These are phyloP conservation scores for Pituophis catenifer DNA, from an alignment of 2,113 vertebrate species.

Conservation along the genomic window DNA sequence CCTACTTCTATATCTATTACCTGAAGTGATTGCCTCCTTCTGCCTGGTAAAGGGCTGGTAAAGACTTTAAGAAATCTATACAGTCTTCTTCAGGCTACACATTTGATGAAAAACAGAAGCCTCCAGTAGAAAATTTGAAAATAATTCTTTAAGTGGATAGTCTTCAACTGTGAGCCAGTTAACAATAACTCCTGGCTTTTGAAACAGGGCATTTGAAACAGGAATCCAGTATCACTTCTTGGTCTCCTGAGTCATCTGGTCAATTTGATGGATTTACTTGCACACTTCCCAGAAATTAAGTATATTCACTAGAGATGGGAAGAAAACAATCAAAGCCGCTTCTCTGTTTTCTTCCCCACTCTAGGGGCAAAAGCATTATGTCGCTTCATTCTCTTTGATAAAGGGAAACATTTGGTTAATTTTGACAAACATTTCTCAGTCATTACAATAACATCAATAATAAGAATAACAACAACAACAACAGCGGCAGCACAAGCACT, in stretches of 20 bases:
- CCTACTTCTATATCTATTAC: not conserved
- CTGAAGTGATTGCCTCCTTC: not conserved
- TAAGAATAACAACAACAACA: not conserved
- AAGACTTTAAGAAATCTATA: not conserved
- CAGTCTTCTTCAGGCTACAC: not conserved
- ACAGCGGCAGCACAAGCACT: conserved; percentile 5
- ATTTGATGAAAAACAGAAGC: not conserved
- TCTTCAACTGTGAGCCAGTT: conserved; percentile 44
- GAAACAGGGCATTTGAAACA: conserved; percentile 31
- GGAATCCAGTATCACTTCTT: conserved; percentile 37
- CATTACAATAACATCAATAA: not conserved
- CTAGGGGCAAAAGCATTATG: conserved; percentile 27
- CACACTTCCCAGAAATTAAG: conserved; percentile 55
- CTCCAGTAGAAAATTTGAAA: not conserved
- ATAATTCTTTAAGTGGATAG: conserved; percentile 30
- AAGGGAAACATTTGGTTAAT: conserved; percentile 46
- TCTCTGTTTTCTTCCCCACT: not conserved
- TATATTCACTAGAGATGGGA: conserved; percentile 40
- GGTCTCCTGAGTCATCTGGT: conserved; percentile 47
- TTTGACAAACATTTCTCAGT: conserved; percentile 61
- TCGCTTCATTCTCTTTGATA: conserved; percentile 17
- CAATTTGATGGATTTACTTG: conserved; percentile 51
- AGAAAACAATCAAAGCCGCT: conserved; percentile 24
- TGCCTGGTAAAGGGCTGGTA: not conserved
- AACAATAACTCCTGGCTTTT: conserved; percentile 7